Percentiles rank a stretch among this genome's conserved stretches.
These are phyloP conservation scores for Loripinus fragilis DNA, from an alignment of 2,888 invertebrate genomes.

Conservation along the genomic window DNA sequence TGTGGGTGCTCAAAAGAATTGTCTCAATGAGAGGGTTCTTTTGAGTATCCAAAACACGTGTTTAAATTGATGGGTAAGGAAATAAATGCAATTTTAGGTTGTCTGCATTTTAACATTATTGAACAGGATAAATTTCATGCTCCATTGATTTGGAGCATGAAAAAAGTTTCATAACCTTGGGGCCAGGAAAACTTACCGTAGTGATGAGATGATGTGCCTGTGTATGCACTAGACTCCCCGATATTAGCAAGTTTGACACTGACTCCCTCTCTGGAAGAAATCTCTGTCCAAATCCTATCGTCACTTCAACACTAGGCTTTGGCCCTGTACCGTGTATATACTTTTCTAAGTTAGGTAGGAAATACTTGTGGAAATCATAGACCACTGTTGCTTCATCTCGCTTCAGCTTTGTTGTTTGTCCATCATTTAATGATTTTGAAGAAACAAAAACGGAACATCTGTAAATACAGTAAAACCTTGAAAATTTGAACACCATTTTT, in stretches of 20 bases:
- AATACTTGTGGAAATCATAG: slow-evolving; percentile 64
- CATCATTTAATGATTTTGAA: slow-evolving; percentile 45
- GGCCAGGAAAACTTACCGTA: slow-evolving; percentile 65
- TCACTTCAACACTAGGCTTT: slow-evolving; percentile 63
- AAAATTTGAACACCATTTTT: too few relatives aligned
- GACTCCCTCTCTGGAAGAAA: slow-evolving; percentile 53
- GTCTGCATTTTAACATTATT: too few relatives aligned
- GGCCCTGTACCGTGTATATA: slow-evolving; percentile 50
- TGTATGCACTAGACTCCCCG: slow-evolving; percentile 60
- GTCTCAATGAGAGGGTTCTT: too few relatives aligned
- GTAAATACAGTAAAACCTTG: slow-evolving; percentile 22
- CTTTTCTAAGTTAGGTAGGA: slow-evolving; percentile 54
- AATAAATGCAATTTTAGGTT: too few relatives aligned
- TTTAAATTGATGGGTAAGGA: too few relatives aligned
- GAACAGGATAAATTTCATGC: too few relatives aligned
- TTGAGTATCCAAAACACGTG: too few relatives aligned
- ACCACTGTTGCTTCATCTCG: slow-evolving; percentile 61
- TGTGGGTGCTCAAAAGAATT: too few relatives aligned
- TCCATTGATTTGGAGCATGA: too few relatives aligned
- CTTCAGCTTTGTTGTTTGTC: slow-evolving; percentile 57
- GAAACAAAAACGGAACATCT: slow-evolving; percentile 70
- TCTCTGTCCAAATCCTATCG: slow-evolving; percentile 71
- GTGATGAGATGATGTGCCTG: slow-evolving; percentile 56
- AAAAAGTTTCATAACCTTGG: too few relatives aligned
- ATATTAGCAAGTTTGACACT: slow-evolving; percentile 62